phyloP scores from a whole-genome alignment of 2,113 vertebrate species.

The Aix galericulata region DNA sequence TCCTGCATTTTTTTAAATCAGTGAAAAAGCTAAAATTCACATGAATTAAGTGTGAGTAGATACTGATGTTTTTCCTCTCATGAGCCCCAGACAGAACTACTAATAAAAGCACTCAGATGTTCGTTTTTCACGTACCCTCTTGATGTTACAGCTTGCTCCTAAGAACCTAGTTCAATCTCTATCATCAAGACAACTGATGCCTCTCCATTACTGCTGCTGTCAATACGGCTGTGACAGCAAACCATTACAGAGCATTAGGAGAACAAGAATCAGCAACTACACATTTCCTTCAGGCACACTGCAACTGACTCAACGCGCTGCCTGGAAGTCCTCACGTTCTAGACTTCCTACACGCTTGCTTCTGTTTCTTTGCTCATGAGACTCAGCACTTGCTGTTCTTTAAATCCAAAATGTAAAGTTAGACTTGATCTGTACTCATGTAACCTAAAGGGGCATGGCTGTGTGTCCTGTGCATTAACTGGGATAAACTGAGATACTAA shows the following conservation, averaged over 20 bases:
- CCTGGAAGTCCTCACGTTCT: background rate
- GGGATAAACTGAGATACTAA: background rate
- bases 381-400: background rate
- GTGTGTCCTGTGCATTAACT: background rate
- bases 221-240: background rate
- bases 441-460: background rate
- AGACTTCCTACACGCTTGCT: background rate
- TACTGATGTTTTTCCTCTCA: background rate
- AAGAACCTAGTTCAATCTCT: background rate
- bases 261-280: background rate
- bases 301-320: background rate
- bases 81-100: background rate
- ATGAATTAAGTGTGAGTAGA: background rate
- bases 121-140: background rate
- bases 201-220: background rate
- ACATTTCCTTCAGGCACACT: background rate
- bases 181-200: background rate
- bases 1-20: background rate
- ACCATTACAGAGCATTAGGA: background rate
- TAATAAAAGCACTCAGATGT: background rate
- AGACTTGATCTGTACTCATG: accelerated
- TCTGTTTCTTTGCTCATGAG: background rate
- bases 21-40: background rate
- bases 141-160: background rate
- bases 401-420: background rate